Evolutionary conservation across 2,888 invertebrate species (phyloP), one percentile per base, ranked within the genome.

Genomic region (Carcina quercana): DNA sequence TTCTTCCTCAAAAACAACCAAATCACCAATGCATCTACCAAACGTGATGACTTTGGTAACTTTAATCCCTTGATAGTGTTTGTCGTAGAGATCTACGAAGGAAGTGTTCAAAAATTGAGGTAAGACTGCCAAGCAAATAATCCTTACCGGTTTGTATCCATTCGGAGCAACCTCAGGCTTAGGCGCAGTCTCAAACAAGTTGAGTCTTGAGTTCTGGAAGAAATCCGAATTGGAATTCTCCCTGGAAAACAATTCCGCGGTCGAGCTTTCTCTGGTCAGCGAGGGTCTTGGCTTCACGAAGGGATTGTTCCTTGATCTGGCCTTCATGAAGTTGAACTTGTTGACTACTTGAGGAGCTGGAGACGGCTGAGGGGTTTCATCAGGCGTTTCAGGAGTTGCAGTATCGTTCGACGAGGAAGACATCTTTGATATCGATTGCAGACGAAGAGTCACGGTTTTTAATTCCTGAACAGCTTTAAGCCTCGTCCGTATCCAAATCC

Each of bases 131-230:
- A 20, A 20, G 10, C 20, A 7, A 19, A 19, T 7, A 12, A 21
- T 21, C 34, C 27, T 38, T 65, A 80, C 80, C 76, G 73, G 71
- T 7, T 50, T 54, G 44, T 59, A 70, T 30, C 62, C 60, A 11
- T 20, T n/a, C 12, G 27, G 2, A 2, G 33, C 30, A 20, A 39
- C 45, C 49, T 82, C 82, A 12, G 79, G 79, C 30, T 76, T 79
- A 0, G 82, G 76, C 0, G 70, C 51, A 0, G 80, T 74, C 17
- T 84, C 83, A 25, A 84, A 84, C 6, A 84, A 45, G 39, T 84
- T 84, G 25, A 82, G 36, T 22, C 79, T 61, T 1, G 83, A 84
- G 35, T 60, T 82, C 42, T 83, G 82, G 39, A 82, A 84, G 45
- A 83, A 70, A 31, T 84, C 80, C 4, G 64, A 57, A 42, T 61